Base-by-base conservation (phyloP, 2,888 invertebrate genomes). In the Platycheirus albimanus region DNA sequence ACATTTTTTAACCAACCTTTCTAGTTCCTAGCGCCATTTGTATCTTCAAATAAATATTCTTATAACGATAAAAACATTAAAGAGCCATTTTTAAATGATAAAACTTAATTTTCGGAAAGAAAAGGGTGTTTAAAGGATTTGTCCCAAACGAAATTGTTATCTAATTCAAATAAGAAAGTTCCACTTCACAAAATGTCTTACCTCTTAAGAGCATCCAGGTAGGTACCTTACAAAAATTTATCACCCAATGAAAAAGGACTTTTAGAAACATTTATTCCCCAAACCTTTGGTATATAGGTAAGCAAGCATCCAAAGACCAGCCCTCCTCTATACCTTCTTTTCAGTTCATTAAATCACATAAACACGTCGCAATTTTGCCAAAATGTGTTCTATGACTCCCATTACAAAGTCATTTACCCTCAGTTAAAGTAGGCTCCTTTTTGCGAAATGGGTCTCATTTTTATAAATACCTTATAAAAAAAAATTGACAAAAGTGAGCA, bases 381-480 rank as follows among this genome's bases (percentile, higher is more conserved):
- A 83, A 61, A 83, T 83, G 63, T 83, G 43, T 51, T 77, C 64
- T 74, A 52, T 66, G 72, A 45, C 63, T 74, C 43, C 72, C 77
- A 77, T 83, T 83, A 77, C 67, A 13, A 49, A 52, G 83, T 77
- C 83, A 64, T 78, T 78, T 74, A 83, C 78, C 83, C 64, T 77
- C 56, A 69, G 63, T 71, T 41, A 49, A 56, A 72, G 56, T 67
- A 72, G 54, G 67, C 81, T 52, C 54, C 11, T 20, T 51, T 45
- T n/a, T 38, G 43, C 17, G 33, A 52, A 54, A 56, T 38, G 41
- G 41, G 24, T 24, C 24, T 41, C 41, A 41, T 58, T 24, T 13
- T 41, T 41, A 36, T 38, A 56, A 56, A 56, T 38, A 56, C 54
- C 33, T 38, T 10, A 10, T 28, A 30, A 64, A 63, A 43, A 52